Evolutionary conservation across 2,113 vertebrate genomes (phyloP), one percentile per base, ranked within the genome.

Genomic region (Equus quagga): DNA sequence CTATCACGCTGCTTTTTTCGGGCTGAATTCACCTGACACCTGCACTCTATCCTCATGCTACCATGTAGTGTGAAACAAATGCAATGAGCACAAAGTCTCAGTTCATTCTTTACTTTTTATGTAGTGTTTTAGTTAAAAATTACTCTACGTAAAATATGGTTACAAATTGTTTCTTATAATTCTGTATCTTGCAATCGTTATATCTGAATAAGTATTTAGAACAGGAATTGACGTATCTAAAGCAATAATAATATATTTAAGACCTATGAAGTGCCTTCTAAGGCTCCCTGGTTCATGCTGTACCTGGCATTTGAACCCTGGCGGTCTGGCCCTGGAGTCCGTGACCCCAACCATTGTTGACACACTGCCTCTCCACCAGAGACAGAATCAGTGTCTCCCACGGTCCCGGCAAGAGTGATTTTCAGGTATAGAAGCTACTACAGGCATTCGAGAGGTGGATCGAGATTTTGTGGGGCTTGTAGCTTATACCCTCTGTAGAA

Each of bases 71-170:
- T 98, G 98, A 98, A 98, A 98, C 98, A 99, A 98, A 98, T 98
- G 98, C 46, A 94, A 99, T 98, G 97, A 98, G 99, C 98, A 97
- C 99, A 98, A 99, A 99, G 98, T 99, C 99, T 99, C 98, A 98
- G 98, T 94, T 98, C 88, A 98, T 97, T 98, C 98, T 98, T 98
- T 98, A 90, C 86, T 92, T 98, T 98, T 28, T 51, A 44, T 79
- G 14, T 65, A 15, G 36, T n/a, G 36, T 60, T 80, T 85, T 78
- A 65, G 21, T 76, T 70, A 72, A 46, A 90, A 78, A 41, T 72
- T 51, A 21, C 31, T 80, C 11, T 15, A 12, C 8, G 3, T 44
- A 49, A 93, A 70, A 56, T 33, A 51, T 18, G 5, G 4, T 36
- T 83, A 73, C 24, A 62, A n/a, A 64, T 19, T 56, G 51, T n/a